A percentile compares a stretch with the other conserved stretches of the same genome.
These are phyloP conservation scores for Spinus olivaceus DNA, from an alignment of 2,797 vertebrate genomes.

Conservation along the genomic window DNA sequence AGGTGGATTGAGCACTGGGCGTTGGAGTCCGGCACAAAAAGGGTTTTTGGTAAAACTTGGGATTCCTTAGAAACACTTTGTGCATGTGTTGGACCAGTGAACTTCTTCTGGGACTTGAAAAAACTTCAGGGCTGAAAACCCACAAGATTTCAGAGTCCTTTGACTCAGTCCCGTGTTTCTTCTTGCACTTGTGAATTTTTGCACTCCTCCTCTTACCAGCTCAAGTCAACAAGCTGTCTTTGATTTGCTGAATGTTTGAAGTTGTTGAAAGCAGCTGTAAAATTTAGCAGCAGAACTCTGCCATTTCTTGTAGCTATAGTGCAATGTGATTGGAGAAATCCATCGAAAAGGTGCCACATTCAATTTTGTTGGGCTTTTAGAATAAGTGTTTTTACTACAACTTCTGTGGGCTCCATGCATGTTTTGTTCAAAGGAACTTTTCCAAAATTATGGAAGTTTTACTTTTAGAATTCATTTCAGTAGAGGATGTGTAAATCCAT, in stretches of 20 bases:
- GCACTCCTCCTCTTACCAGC: background rate
- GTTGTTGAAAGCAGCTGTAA: background rate
- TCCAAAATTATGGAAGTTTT: background rate
- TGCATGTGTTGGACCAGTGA: background rate
- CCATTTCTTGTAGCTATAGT: background rate
- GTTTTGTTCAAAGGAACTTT: background rate
- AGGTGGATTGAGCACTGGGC: background rate
- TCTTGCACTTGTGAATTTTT: background rate
- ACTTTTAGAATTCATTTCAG: background rate
- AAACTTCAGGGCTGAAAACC: background rate
- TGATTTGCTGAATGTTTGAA: background rate
- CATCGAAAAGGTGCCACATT: background rate
- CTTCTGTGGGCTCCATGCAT: background rate
- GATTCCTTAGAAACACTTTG: background rate
- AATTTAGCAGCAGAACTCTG: background rate
- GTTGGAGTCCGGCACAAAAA: background rate
- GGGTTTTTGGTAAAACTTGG: background rate
- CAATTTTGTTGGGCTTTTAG: background rate
- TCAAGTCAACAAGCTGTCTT: background rate
- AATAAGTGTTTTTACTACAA: background rate
- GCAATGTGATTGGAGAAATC: background rate
- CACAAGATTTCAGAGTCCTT: background rate
- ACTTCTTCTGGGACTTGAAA: background rate
- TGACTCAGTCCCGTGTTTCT: accelerated
- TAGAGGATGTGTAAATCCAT: background rate